Conservation (phyloP, 92 coral and sea anemone genomes). For the Porites divaricata region DNA sequence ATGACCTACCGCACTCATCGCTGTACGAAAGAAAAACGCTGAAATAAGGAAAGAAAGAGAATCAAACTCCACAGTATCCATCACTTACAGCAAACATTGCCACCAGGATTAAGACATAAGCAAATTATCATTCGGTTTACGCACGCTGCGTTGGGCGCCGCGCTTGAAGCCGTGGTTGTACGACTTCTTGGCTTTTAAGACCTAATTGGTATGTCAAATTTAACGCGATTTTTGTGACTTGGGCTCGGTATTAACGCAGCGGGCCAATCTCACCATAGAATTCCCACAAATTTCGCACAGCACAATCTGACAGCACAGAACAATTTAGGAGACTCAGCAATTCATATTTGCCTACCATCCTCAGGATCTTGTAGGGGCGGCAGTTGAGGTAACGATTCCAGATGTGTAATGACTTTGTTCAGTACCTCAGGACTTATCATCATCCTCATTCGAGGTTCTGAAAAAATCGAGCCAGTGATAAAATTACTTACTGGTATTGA, state of each 20-base stretch:
- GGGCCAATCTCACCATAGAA: too few relatives aligned
- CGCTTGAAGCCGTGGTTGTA: neutral
- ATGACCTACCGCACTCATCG: slow-evolving; percentile 83
- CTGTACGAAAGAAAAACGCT: slow-evolving; percentile 76
- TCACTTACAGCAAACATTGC: neutral
- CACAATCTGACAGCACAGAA: neutral
- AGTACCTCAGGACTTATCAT: slow-evolving; percentile 38
- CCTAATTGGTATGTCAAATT: neutral
- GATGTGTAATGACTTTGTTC: slow-evolving; percentile 48
- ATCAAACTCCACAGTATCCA: neutral
- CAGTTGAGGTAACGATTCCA: slow-evolving; percentile 54
- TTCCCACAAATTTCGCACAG: too few relatives aligned
- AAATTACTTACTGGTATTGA: neutral
- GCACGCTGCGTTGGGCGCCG: neutral
- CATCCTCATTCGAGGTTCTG: neutral
- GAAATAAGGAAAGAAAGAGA: slow-evolving; percentile 20
- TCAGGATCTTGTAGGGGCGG: slow-evolving; percentile 51
- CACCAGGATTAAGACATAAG: neutral
- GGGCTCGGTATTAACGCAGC: neutral
- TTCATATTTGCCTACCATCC: slow-evolving; percentile 43
- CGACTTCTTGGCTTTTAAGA: neutral
- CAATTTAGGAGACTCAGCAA: neutral
- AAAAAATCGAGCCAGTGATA: neutral
- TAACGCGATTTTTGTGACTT: neutral
- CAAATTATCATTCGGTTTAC: neutral